Evolutionary conservation across 2,797 vertebrate genomes (phyloP).

Genomic region (Manis crassicaudata): DNA sequence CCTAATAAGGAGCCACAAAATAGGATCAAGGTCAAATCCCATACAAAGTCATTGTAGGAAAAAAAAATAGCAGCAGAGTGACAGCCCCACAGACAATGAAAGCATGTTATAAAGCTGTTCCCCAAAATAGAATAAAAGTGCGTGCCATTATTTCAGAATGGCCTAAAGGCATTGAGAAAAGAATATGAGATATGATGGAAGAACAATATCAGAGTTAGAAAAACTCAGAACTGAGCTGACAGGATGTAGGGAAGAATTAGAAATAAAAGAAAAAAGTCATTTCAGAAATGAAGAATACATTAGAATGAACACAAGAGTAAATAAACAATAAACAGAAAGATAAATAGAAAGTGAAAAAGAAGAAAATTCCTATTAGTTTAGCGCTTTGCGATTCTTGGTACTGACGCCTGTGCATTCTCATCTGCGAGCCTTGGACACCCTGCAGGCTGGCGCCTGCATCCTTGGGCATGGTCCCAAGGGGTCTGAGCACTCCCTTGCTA

Average conservation of each 20-base stretch:
- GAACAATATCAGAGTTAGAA: neutral
- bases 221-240: neutral
- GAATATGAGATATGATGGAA: neutral
- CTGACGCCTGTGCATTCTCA: neutral
- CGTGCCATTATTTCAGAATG: neutral
- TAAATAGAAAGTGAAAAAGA: neutral
- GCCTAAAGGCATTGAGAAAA: neutral
- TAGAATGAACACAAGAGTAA: neutral
- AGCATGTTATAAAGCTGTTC: neutral
- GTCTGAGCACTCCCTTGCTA: neutral
- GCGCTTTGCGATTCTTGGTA: neutral
- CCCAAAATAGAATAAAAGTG: neutral
- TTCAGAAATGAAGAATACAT: neutral
- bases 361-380: neutral
- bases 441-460: too few relatives aligned
- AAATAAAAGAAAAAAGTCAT: neutral
- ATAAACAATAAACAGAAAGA: neutral
- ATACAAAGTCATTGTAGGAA: neutral
- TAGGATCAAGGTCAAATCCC: neutral
- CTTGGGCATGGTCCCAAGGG: too few relatives aligned
- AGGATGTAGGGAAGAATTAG: neutral
- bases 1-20: neutral
- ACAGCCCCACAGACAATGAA: neutral
- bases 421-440: neutral
- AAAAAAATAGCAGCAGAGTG: neutral